A percentile compares a stretch with the other conserved stretches of the same genome.
Evolutionary conservation across 2,797 vertebrate species (phyloP).

Genomic region (Gouania willdenowi): DNA sequence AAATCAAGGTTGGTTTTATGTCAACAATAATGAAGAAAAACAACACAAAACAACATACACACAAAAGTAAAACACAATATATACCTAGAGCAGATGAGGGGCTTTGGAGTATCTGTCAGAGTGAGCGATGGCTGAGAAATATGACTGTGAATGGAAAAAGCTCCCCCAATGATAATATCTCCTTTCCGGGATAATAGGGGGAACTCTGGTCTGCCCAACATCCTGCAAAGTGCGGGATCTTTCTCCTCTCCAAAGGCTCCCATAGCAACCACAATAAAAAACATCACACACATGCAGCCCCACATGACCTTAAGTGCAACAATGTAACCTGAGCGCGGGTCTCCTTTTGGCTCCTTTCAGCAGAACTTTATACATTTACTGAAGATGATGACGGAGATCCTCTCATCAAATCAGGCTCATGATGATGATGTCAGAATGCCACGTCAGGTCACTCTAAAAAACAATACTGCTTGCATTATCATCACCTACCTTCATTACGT

Average conservation of each 20-base stretch:
- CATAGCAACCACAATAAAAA: conserved; percentile 40
- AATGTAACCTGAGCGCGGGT: not conserved
- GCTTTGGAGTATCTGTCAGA: conserved; percentile 53
- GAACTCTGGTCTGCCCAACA: conserved; percentile 54
- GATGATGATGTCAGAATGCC: too few species aligned
- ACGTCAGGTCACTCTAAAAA: too few species aligned
- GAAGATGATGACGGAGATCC: conserved; percentile 5
- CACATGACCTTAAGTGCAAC: conserved; percentile 20
- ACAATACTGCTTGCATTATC: too few species aligned
- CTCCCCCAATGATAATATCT: conserved; percentile 69
- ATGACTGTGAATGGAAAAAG: conserved; percentile 70
- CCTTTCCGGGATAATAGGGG: conserved; percentile 69
- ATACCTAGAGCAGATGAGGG: conserved; percentile 67
- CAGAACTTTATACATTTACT: too few species aligned
- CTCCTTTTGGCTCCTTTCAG: not conserved
- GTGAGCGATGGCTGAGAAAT: conserved; percentile 40
- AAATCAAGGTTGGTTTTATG: not conserved
- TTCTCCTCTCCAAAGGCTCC: conserved; percentile 34
- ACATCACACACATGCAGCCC: conserved; percentile 28
- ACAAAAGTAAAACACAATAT: too few species aligned
- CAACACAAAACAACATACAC: conserved; percentile 11
- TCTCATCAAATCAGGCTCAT: conserved; percentile 20
- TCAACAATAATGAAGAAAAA: not conserved
- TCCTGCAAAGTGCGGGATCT: conserved; percentile 43
- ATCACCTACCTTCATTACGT: too few species aligned